phyloP scores from a whole-genome alignment of 2,888 invertebrate genomes.

The Ariolimax columbianus region DNA sequence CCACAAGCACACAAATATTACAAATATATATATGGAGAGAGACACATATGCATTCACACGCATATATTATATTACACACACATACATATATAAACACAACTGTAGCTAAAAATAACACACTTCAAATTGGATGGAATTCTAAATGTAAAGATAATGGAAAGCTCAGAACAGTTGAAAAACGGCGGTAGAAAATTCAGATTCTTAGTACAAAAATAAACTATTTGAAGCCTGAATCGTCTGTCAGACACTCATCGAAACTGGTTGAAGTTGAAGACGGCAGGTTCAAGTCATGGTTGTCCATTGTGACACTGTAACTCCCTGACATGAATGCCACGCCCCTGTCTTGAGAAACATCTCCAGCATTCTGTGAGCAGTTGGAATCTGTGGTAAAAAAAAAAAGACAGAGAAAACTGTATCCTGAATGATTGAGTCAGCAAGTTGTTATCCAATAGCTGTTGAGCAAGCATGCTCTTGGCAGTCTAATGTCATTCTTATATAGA shows the following conservation, averaged over 20 bases:
- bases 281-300: slow-evolving; percentile 22
- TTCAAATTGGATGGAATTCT: not conserved
- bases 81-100: not conserved
- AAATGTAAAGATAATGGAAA: too few relatives aligned
- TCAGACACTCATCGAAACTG: slow-evolving; percentile 16
- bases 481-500: too few relatives aligned
- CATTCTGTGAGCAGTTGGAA: slow-evolving; percentile 24
- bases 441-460: too few relatives aligned
- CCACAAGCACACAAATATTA: too few relatives aligned
- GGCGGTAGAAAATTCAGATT: not conserved
- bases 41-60: too few relatives aligned
- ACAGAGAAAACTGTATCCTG: too few relatives aligned
- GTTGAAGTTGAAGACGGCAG: not conserved
- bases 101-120: too few relatives aligned
- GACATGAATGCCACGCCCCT: not conserved
- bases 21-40: too few relatives aligned
- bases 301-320: slow-evolving; percentile 23
- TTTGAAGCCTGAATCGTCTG: not conserved
- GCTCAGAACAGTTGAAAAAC: not conserved
- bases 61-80: not conserved
- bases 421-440: too few relatives aligned
- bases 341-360: not conserved
- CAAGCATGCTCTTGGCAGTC: too few relatives aligned
- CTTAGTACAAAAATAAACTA: not conserved
- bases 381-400: not conserved